Evolutionary conservation across 92 coral and sea anemone species (phyloP), one percentile per base, ranked within the genome.

Genomic region (Galaxea fascicularis): DNA sequence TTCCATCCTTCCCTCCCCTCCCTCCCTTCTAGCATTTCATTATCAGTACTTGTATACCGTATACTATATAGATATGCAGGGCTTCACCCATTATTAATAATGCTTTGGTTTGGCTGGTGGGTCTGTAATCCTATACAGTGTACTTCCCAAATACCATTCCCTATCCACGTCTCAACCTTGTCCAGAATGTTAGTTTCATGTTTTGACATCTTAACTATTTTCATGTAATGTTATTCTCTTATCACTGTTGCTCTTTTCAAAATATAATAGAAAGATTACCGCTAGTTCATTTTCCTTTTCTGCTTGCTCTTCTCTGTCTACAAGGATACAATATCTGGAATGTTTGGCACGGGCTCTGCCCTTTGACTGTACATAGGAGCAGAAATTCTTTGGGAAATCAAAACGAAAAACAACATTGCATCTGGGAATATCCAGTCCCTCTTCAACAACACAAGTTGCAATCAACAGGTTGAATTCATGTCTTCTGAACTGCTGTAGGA

Each of bases 391-490:
- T 0, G 99, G 98, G 39, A 95, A 95, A 66, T 96, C 99, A 76
- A 96, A 96, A 41, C 93, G 87, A 25, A 92, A 95, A 9, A 96
- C 99, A 13, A 93, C 76, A 46, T 96, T 96, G 64, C 99, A 96
- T 63, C 78, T 85, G 20, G 99, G 99, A 56, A 96, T 91, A 47
- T 96, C 99, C 26, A 96, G 86, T 18, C 99, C 99, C 77, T 96
- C 99, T 78, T 96, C 99, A 16, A 96, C 93, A 7, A 96, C 98
- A 85, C 95, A 95, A 47, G 99, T 96, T 57, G 96, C 98, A 16
- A 94, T 83, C 10, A 96, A 93, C 20, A 96, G 85, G 62, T 96
- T 96, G 72, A 94, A 82, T 20, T 86, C 85, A 52, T 87, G 96
- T 0, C 60, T 70, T 76, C 97, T 65, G 77, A 96, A 96, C 66